A percentile compares a stretch with the other conserved stretches of the same genome.
Evolutionary conservation across 2,888 invertebrate species (phyloP).

Genomic region (Caenorhabditis japonica): DNA sequence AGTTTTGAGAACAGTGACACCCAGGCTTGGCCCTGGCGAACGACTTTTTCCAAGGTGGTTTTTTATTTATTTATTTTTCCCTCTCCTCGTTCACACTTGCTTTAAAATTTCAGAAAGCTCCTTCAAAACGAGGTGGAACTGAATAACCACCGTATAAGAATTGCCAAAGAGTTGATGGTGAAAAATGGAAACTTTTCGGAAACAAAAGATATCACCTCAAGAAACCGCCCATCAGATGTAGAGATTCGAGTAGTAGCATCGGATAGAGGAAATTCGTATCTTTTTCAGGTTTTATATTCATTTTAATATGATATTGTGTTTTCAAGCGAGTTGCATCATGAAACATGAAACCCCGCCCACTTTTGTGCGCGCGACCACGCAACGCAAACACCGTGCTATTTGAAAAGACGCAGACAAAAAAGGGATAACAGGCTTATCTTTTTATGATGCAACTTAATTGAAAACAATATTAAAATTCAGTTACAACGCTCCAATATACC

Average conservation of each 20-base stretch:
- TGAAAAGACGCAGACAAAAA: no score
- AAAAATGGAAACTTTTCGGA: neutral
- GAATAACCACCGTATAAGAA: constrained; percentile 10
- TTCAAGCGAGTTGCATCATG: no score
- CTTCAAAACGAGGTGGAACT: constrained; percentile 7
- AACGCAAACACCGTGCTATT: no score
- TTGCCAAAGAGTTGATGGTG: constrained; percentile 13
- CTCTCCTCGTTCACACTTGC: neutral
- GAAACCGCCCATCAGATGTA: constrained; percentile 4
- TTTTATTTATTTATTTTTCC: neutral
- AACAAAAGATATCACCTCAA: neutral
- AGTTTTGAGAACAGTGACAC: neutral
- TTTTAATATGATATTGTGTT: no score
- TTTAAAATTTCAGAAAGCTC: constrained; percentile 4
- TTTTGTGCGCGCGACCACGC: no score
- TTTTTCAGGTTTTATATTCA: constrained; percentile 24
- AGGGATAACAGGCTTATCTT: no score
- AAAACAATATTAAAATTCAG: no score
- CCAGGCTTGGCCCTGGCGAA: constrained; percentile 25
- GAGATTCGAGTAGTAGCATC: constrained; percentile 55
- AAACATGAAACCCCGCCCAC: no score
- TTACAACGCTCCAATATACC: no score
- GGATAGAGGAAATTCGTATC: constrained; percentile 37
- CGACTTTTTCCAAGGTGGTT: constrained; percentile 34
- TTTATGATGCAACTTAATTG: no score